phyloP scores from a whole-genome alignment of 2,113 vertebrate species.

The Brachypteracias leptosomus region DNA sequence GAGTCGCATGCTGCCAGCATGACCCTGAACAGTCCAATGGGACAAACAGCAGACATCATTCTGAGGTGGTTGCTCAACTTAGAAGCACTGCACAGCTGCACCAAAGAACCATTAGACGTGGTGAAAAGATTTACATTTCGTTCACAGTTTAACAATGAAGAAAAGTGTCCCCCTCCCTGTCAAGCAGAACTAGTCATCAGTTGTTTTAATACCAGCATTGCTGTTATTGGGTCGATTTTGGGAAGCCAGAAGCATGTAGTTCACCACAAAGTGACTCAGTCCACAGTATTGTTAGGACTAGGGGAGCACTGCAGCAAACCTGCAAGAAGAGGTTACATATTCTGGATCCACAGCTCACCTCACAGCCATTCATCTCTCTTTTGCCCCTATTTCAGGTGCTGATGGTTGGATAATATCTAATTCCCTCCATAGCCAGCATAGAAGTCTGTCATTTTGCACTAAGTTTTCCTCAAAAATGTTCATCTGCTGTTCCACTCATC shows the following conservation, averaged over 20 bases:
- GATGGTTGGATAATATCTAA: not conserved
- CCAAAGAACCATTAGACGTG: not conserved
- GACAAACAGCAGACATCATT: not conserved
- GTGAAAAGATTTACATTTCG: not conserved
- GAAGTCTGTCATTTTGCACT: not conserved
- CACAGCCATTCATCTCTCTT: not conserved
- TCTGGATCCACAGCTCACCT: not conserved
- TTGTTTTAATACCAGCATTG: conserved; percentile 2
- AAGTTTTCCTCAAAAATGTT: not conserved
- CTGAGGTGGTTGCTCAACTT: not conserved
- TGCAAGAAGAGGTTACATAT: not conserved
- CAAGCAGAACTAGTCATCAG: not conserved
- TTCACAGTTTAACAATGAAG: not conserved
- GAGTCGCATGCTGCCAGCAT: not conserved
- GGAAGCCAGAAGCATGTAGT: not conserved
- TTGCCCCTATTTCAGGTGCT: not conserved
- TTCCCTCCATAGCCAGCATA: rapidly evolving
- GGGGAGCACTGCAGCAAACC: not conserved
- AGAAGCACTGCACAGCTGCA: not conserved
- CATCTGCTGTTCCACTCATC: not conserved
- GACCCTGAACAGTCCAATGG: not conserved
- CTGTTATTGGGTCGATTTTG: not conserved
- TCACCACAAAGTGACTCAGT: not conserved
- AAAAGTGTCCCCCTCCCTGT: not conserved
- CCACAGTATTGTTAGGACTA: not conserved